Conservation (phyloP, 2,797 vertebrate genomes). For the Orestias chungarensis region DNA sequence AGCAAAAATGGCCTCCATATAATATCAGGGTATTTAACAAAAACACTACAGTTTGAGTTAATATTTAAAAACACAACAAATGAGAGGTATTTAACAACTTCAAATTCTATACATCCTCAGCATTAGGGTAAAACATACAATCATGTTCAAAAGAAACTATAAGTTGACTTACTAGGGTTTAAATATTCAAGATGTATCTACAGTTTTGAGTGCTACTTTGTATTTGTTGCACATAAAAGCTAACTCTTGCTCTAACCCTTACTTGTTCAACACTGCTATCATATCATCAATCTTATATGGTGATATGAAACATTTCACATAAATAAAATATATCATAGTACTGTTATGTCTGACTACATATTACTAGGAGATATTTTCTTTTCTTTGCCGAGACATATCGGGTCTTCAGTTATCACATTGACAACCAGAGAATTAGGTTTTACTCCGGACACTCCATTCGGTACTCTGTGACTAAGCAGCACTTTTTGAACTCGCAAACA, state of each 20-base stretch:
- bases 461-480: conserved; percentile 63
- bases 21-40: background rate
- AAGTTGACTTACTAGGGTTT: background rate
- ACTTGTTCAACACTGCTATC: too few species aligned
- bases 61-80: background rate
- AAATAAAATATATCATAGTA: background rate
- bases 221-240: background rate
- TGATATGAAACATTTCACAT: background rate
- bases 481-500: conserved; percentile 4
- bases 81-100: background rate
- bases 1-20: background rate
- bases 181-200: too few species aligned
- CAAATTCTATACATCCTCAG: background rate
- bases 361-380: conserved; percentile 13
- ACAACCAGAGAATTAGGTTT: conserved; percentile 46
- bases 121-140: background rate
- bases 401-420: conserved; percentile 37
- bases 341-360: background rate
- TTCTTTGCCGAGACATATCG: conserved; percentile 20
- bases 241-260: too few species aligned
- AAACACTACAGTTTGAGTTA: background rate
- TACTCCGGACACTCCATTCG: conserved; percentile 43
- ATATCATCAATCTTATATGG: background rate
- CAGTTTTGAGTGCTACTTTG: background rate
- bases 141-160: background rate